A percentile compares a stretch with the other conserved stretches of the same genome.
Evolutionary conservation across 2,888 invertebrate species (phyloP).

Genomic region (Drosophila prolongata): DNA sequence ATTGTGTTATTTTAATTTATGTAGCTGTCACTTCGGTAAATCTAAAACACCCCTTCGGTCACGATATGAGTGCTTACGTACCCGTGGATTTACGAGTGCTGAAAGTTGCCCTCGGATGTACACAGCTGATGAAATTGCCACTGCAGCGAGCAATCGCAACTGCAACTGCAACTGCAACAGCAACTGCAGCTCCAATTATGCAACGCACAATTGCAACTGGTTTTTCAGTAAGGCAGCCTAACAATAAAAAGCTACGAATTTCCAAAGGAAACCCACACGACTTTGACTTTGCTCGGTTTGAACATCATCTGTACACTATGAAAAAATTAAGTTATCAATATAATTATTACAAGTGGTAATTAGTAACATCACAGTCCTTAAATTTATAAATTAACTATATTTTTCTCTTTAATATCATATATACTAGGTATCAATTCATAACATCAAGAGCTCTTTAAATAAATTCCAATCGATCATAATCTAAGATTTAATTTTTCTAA

Average conservation of each 20-base stretch:
- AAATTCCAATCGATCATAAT: no score
- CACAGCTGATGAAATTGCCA: constrained; percentile 37
- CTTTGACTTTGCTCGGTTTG: constrained; percentile 68
- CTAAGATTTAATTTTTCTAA: no score
- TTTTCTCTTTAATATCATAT: no score
- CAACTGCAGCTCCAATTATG: constrained; percentile 54
- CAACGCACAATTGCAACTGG: constrained; percentile 70
- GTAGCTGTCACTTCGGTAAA: constrained; percentile 63
- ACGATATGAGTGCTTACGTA: constrained; percentile 43
- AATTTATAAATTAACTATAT: no score
- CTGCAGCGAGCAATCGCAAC: constrained; percentile 6
- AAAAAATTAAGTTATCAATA: not conserved
- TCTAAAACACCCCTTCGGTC: constrained; percentile 58
- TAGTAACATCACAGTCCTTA: no score
- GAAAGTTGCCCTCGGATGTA: constrained; percentile 58
- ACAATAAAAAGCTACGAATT: constrained; percentile 32
- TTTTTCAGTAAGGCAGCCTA: constrained; percentile 32
- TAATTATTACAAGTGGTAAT: no score
- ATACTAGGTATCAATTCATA: no score
- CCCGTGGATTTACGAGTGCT: constrained; percentile 17
- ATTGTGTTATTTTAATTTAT: constrained; percentile 79
- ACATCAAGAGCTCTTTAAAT: no score
- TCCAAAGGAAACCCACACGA: constrained; percentile 52
- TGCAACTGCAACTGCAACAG: constrained; percentile 25
- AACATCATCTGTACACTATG: constrained; percentile 27